Conservation (phyloP, 1,140 invertebrate genomes). For the Halesus radiatus region DNA sequence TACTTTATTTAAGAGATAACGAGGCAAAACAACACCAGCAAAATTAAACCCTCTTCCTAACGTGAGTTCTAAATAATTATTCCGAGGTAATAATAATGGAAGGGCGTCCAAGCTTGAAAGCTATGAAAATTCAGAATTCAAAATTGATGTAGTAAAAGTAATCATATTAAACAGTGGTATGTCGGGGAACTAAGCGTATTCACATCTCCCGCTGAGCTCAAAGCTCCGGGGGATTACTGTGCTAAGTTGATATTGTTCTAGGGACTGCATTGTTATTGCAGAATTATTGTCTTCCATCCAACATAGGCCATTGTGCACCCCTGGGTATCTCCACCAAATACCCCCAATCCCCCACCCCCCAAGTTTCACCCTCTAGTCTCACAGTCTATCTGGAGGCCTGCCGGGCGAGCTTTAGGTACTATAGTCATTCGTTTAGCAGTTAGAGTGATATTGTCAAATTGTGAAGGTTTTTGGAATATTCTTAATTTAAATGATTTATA, state of each 20-base stretch:
- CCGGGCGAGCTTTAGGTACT: too few relatives aligned
- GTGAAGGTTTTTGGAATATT: too few relatives aligned
- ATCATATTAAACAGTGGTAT: neutral
- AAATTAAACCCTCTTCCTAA: too few relatives aligned
- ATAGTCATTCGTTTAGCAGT: too few relatives aligned
- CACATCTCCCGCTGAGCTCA: constrained; percentile 4
- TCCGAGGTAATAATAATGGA: neutral
- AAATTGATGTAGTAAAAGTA: constrained; percentile 8
- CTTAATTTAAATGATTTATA: too few relatives aligned
- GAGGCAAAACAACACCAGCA: too few relatives aligned
- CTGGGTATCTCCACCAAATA: neutral
- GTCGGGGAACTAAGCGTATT: neutral
- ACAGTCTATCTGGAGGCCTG: too few relatives aligned
- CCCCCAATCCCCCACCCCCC: too few relatives aligned
- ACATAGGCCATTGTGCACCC: constrained; percentile 43
- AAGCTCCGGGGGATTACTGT: constrained; percentile 44
- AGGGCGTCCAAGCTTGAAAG: neutral
- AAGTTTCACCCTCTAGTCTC: too few relatives aligned
- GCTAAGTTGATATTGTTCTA: constrained; percentile 57
- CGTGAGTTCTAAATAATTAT: too few relatives aligned
- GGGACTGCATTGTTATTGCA: constrained; percentile 56
- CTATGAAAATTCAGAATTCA: neutral
- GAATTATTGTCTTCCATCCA: constrained; percentile 55
- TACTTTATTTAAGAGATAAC: too few relatives aligned
- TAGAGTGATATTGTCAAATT: too few relatives aligned